phyloP scores from a whole-genome alignment of 2,797 vertebrate species.

The Adrianichthys oophorus region DNA sequence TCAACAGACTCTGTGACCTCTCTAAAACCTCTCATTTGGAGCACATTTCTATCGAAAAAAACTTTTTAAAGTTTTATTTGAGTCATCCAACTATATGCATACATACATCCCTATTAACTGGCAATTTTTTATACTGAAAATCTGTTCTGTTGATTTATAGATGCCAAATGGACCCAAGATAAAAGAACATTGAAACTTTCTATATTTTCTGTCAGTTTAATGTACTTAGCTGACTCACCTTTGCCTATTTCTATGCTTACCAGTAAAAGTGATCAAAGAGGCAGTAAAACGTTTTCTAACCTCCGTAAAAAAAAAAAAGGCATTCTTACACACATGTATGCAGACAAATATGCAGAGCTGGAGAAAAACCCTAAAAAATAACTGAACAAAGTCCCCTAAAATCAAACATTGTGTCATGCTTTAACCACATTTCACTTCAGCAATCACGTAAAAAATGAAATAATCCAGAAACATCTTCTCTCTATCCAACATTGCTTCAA shows the following conservation, averaged over 20 bases:
- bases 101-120: not conserved
- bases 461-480: slow-evolving; percentile 64
- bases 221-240: too few relatives aligned
- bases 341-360: slow-evolving; percentile 25
- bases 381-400: slow-evolving; percentile 55
- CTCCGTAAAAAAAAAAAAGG: not conserved
- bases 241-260: too few relatives aligned
- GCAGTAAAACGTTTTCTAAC: slow-evolving; percentile 13
- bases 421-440: slow-evolving; percentile 62
- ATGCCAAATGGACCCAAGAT: not conserved
- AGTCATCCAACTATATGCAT: not conserved
- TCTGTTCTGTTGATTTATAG: not conserved
- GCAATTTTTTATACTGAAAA: not conserved
- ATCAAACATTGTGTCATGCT: slow-evolving; percentile 72
- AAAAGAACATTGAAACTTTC: not conserved
- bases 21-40: not conserved
- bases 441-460: slow-evolving; percentile 60
- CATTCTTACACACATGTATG: slow-evolving; percentile 2
- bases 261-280: too few relatives aligned
- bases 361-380: slow-evolving; percentile 51
- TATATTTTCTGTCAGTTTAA: not conserved
- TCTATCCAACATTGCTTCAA: slow-evolving; percentile 64
- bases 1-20: not conserved
- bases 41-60: not conserved
- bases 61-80: not conserved